Percentiles rank a stretch among this genome's conserved stretches.
phyloP scores from a whole-genome alignment of 2,113 vertebrate genomes.

The Microtus montanus region DNA sequence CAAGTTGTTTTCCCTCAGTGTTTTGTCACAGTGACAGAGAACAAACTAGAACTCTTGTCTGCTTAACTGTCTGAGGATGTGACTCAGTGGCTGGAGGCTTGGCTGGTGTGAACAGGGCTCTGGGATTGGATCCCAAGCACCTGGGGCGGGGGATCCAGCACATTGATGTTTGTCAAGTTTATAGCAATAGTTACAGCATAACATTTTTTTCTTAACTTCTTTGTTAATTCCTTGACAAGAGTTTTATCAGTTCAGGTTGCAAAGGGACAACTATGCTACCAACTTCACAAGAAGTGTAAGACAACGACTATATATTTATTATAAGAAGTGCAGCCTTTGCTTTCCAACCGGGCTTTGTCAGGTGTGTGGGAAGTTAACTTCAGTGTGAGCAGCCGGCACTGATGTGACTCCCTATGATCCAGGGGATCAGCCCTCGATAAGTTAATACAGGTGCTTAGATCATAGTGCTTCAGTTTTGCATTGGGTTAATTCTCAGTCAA shows the following conservation, averaged over 20 bases:
- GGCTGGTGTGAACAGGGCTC: background rate
- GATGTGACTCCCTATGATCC: background rate
- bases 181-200: slow-evolving; percentile 8
- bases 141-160: background rate
- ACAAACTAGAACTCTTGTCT: background rate
- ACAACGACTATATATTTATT: background rate
- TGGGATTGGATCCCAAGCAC: background rate
- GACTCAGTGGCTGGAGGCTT: background rate
- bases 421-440: background rate
- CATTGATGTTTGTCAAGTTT: background rate
- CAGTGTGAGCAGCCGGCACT: background rate
- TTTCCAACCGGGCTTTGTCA: slow-evolving; percentile 28
- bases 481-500: slow-evolving; percentile 48
- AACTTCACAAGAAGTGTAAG: background rate
- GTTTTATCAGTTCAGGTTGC: slow-evolving; percentile 14
- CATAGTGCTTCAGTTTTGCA: slow-evolving; percentile 14
- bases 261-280: background rate
- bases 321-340: slow-evolving; percentile 20
- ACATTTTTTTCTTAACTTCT: background rate
- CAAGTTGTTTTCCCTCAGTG: background rate
- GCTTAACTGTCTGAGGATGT: background rate
- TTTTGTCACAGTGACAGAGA: background rate
- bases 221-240: background rate
- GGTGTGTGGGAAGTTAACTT: background rate
- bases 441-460: slow-evolving; percentile 38